A percentile compares a stretch with the other conserved stretches of the same genome.
Evolutionary conservation across 2,113 vertebrate genomes (phyloP).

Genomic region (Cepphus grylle): DNA sequence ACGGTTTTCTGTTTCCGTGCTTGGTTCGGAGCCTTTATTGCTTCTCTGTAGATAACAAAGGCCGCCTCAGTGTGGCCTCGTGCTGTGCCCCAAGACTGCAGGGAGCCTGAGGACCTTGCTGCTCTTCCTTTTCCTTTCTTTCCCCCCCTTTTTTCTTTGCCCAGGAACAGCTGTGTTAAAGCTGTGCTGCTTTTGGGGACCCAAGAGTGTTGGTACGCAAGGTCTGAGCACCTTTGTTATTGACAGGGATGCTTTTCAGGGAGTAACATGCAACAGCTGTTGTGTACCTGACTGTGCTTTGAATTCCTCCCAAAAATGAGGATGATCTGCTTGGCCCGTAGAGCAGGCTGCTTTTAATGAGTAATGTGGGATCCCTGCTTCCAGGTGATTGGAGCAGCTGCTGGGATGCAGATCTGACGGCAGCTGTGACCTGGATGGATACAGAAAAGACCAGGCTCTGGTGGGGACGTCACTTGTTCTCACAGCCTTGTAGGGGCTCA

Average conservation of each 20-base stretch:
- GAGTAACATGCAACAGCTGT: not conserved
- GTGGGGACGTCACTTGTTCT: not conserved
- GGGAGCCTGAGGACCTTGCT: not conserved
- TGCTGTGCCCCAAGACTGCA: not conserved
- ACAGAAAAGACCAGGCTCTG: not conserved
- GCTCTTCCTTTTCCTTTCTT: not conserved
- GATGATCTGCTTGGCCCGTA: too few species aligned
- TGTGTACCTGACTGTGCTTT: not conserved
- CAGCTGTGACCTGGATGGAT: not conserved
- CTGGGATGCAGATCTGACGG: not conserved
- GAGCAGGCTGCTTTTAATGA: not conserved
- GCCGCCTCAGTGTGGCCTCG: too few species aligned
- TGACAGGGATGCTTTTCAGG: not conserved
- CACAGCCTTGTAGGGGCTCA: not conserved
- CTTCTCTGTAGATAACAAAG: not conserved
- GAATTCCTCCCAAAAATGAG: not conserved
- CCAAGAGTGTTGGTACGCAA: fast-evolving
- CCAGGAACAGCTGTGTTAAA: not conserved
- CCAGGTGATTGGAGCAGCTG: not conserved
- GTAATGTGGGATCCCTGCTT: not conserved
- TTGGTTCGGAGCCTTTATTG: not conserved
- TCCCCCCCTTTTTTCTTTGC: not conserved
- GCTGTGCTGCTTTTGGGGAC: not conserved
- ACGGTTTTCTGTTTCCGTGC: not conserved
- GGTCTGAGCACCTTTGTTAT: not conserved